phyloP scores from a whole-genome alignment of 2,888 invertebrate genomes.

The Cheilosia urbana region DNA sequence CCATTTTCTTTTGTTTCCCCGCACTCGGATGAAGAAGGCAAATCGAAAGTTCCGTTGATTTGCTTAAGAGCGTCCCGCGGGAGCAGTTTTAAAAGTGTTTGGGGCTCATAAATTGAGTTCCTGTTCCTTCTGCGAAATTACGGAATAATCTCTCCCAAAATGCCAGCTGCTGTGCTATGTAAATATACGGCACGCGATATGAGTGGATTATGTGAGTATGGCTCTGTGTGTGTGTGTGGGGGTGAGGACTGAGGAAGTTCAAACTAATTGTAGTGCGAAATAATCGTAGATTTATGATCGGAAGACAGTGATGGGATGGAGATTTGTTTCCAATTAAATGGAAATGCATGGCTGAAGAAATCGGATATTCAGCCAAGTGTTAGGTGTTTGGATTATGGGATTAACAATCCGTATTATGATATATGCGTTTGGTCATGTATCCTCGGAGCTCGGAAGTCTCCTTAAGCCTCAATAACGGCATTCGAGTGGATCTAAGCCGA shows the following conservation, averaged over 20 bases:
- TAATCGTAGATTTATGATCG: constrained; percentile 75
- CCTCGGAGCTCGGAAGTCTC: constrained; percentile 13
- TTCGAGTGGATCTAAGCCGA: neutral
- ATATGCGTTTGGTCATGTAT: constrained; percentile 29
- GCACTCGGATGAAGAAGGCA: constrained; percentile 10
- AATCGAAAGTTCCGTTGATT: constrained; percentile 72
- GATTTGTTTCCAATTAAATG: constrained; percentile 75
- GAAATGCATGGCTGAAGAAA: constrained; percentile 58
- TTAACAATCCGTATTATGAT: constrained; percentile 68
- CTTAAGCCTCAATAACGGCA: constrained; percentile 9
- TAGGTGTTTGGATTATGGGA: constrained; percentile 68
- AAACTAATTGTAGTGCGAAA: constrained; percentile 74
- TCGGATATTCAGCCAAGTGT: constrained; percentile 67
- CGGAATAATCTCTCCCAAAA: constrained; percentile 68
- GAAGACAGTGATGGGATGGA: constrained; percentile 68
- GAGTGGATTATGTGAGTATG: neutral
- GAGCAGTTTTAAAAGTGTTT: constrained; percentile 73
- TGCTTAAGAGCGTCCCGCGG: constrained; percentile 72
- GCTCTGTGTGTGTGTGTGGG: constrained; percentile 2
- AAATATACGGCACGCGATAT: neutral
- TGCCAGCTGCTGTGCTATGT: constrained; percentile 54
- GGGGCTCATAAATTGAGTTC: constrained; percentile 72
- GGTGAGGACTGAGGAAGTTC: constrained; percentile 40
- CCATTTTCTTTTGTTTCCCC: constrained; percentile 37
- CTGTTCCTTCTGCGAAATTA: constrained; percentile 62